phyloP scores from a whole-genome alignment of 2,113 vertebrate species.

The Tychaedon coryphoeus region DNA sequence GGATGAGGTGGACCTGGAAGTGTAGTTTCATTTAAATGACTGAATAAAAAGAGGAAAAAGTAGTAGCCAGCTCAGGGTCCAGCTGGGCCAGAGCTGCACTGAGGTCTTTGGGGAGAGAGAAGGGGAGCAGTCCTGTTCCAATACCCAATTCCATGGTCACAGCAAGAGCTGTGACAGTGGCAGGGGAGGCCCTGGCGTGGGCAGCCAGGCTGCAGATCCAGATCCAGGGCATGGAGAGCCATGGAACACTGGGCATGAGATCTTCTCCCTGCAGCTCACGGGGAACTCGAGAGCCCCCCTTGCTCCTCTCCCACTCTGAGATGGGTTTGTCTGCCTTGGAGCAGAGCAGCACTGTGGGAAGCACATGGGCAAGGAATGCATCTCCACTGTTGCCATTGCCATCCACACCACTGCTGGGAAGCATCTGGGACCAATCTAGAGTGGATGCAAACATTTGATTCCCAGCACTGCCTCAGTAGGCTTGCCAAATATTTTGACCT shows the following conservation, averaged over 20 bases:
- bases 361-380: neutral
- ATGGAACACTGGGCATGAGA: neutral
- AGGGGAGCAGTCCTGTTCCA: neutral
- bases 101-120: neutral
- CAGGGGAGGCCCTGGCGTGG: neutral
- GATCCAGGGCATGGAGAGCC: neutral
- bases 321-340: neutral
- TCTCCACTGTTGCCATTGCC: neutral
- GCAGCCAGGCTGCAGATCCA: neutral
- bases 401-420: neutral
- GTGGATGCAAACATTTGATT: neutral
- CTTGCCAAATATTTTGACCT: neutral
- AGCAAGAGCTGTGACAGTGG: fast-evolving
- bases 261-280: neutral
- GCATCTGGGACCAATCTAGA: neutral
- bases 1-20: neutral
- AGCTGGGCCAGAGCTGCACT: neutral
- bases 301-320: neutral
- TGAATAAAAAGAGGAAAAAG: neutral
- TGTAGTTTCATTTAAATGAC: neutral
- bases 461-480: neutral
- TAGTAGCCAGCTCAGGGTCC: neutral
- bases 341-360: neutral
- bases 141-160: fast-evolving
- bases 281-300: fast-evolving